These are phyloP conservation scores for Troilus luridus DNA, from an alignment of 2,888 invertebrate genomes.

Conservation along the genomic window DNA sequence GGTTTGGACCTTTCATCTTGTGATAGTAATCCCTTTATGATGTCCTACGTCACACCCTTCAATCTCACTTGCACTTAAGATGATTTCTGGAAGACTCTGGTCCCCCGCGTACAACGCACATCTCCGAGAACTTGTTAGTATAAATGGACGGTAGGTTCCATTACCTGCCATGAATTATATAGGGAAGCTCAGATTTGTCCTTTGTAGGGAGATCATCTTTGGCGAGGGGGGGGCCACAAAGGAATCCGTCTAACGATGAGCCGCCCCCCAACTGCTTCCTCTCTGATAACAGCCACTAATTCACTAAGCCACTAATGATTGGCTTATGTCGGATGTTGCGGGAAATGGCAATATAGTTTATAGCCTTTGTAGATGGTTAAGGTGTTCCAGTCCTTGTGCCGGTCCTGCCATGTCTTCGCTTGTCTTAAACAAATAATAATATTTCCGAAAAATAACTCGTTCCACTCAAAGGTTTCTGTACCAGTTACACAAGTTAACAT, in stretches of 20 bases:
- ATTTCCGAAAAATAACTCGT: too few relatives aligned
- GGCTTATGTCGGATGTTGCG: conserved; percentile 21
- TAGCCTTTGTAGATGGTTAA: neutral
- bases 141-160: neutral
- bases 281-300: conserved; percentile 11
- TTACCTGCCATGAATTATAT: conserved; percentile 33
- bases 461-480: too few relatives aligned
- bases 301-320: neutral
- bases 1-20: neutral
- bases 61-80: neutral
- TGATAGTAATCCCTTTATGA: neutral
- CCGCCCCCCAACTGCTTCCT: conserved; percentile 23
- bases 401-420: neutral
- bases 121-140: neutral
- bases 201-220: conserved; percentile 38
- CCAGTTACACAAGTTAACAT: too few relatives aligned
- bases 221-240: neutral
- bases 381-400: neutral
- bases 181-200: neutral
- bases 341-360: neutral
- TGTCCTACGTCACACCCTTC: neutral
- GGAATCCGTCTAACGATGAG: conserved; percentile 26
- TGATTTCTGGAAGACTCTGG: neutral
- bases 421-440: too few relatives aligned
- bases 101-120: neutral